phyloP scores from a whole-genome alignment of 2,888 invertebrate genomes.

The Harpagoxenus sublaevis region DNA sequence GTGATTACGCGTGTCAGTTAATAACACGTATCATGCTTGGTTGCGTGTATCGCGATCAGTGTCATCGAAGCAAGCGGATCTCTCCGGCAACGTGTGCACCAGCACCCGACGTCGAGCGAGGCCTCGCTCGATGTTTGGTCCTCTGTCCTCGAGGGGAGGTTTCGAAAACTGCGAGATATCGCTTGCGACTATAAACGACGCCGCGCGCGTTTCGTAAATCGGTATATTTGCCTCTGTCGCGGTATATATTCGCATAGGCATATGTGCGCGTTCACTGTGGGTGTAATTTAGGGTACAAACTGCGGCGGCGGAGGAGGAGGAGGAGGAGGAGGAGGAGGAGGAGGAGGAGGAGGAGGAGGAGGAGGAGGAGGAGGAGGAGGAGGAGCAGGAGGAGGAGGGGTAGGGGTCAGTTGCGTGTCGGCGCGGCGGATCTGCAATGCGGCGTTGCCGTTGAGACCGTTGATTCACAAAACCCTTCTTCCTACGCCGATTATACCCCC shows the following conservation, averaged over 20 bases:
- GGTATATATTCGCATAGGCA: neutral
- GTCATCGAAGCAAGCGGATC: neutral
- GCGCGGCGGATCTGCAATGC: conserved; percentile 85
- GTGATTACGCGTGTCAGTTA: neutral
- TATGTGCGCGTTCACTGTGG: neutral
- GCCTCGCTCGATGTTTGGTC: neutral
- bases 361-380: conserved; percentile 17
- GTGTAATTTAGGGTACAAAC: conserved; percentile 40
- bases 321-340: too few relatives aligned
- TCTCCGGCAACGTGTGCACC: neutral
- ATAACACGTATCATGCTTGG: too few relatives aligned
- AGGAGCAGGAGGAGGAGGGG: neutral
- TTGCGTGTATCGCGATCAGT: neutral
- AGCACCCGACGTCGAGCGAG: neutral
- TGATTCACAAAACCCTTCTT: conserved; percentile 75
- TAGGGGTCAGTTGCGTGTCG: conserved; percentile 80
- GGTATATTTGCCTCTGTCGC: neutral
- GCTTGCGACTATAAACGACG: neutral
- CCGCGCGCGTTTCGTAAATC: neutral
- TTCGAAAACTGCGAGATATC: neutral
- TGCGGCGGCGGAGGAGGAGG: conserved; percentile 62
- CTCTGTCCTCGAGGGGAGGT: neutral
- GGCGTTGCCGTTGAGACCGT: conserved; percentile 83
- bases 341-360: neutral
- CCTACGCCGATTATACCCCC: conserved; percentile 44